Conservation (phyloP, 37 sponge, comb jelly and placozoan genomes). For the Axinella damicornis region DNA sequence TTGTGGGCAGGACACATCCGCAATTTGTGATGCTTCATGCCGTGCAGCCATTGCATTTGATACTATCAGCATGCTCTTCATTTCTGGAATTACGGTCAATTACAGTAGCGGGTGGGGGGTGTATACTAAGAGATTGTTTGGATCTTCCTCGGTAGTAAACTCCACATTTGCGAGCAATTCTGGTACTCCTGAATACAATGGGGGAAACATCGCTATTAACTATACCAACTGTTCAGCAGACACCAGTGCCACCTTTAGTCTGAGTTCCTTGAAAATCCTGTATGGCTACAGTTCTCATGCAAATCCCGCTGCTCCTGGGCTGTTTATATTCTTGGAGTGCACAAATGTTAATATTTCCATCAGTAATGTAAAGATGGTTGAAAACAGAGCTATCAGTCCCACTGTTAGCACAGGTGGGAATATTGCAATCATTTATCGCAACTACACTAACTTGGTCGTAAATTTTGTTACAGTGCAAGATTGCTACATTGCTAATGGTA, state of each 20-base stretch:
- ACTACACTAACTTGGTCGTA: not conserved
- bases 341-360: not conserved
- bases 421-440: not conserved
- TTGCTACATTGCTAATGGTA: constrained; percentile 1
- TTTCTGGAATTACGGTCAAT: not conserved
- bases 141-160: not conserved
- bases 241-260: not conserved
- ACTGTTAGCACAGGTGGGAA: not conserved
- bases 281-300: not conserved
- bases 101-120: not conserved
- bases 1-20: too few relatives aligned
- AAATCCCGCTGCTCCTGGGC: not conserved
- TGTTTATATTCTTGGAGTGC: not conserved
- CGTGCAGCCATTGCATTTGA: not conserved
- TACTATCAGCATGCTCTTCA: not conserved
- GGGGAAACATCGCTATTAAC: not conserved
- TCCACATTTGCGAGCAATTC: not conserved
- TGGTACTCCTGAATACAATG: not conserved
- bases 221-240: not conserved
- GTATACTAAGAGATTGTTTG: not conserved
- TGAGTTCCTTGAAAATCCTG: not conserved
- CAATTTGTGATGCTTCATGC: too few relatives aligned
- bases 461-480: not conserved
- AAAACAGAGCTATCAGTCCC: not conserved
- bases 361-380: not conserved